Evolutionary conservation across 2,888 invertebrate genomes (phyloP).

Genomic region (Chalcis sispes): DNA sequence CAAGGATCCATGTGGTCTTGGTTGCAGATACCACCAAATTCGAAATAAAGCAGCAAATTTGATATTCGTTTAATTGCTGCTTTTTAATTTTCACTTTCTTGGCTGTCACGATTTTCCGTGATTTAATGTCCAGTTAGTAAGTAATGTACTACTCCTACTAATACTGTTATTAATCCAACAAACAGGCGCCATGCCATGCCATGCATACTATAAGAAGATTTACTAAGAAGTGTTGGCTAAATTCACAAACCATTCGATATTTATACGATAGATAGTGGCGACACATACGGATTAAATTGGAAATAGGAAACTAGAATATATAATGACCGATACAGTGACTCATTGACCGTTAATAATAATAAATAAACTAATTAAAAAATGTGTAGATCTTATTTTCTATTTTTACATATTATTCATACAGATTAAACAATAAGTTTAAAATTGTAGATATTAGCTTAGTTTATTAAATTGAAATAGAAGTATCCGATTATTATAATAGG

Average conservation of each 20-base stretch:
- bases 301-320: too few species aligned
- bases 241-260: conserved; percentile 6
- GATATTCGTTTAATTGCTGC: neutral
- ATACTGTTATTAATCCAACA: conserved; percentile 35
- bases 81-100: neutral
- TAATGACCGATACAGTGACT: too few species aligned
- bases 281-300: conserved; percentile 22
- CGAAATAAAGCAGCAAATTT: neutral
- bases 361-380: too few species aligned
- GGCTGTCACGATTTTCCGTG: conserved; percentile 40
- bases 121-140: conserved; percentile 8
- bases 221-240: conserved; percentile 32
- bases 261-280: conserved; percentile 37
- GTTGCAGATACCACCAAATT: neutral
- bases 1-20: conserved; percentile 54
- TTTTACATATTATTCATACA: too few species aligned
- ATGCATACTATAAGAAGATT: conserved; percentile 31
- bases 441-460: too few species aligned
- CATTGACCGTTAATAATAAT: neutral
- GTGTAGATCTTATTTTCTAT: too few species aligned
- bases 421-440: too few species aligned
- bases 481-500: too few species aligned
- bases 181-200: conserved; percentile 48
- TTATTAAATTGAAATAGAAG: too few species aligned
- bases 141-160: conserved; percentile 2